These are phyloP conservation scores for Porites lutea DNA, from an alignment of 64 coral and sea anemone genomes.

Conservation along the genomic window DNA sequence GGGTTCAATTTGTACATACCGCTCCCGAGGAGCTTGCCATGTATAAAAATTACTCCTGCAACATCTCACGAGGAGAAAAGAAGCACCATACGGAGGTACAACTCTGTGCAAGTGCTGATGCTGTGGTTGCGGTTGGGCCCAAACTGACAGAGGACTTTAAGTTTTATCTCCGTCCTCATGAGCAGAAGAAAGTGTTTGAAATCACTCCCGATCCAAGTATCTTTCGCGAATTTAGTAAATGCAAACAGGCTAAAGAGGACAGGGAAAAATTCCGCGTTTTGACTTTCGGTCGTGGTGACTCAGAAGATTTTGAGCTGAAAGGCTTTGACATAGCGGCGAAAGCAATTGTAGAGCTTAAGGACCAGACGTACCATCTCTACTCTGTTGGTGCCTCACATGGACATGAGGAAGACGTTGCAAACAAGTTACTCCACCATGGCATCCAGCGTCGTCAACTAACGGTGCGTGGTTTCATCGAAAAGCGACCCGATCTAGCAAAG, in stretches of 20 bases:
- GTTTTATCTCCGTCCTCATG: not conserved
- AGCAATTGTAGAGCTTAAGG: not conserved
- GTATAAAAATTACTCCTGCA: not conserved
- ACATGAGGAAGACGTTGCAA: not conserved
- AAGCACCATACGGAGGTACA: not conserved
- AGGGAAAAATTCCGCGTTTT: not conserved
- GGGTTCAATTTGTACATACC: constrained; percentile 8
- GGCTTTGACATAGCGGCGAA: too few relatives aligned
- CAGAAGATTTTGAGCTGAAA: too few relatives aligned
- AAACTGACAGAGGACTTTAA: not conserved
- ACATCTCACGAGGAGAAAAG: not conserved
- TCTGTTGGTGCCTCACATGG: not conserved
- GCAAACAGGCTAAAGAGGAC: not conserved
- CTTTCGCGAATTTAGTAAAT: not conserved
- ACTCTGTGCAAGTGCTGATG: not conserved
- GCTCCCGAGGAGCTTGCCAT: not conserved
- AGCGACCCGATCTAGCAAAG: not conserved
- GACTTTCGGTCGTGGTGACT: constrained; percentile 15
- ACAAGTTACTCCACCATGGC: not conserved
- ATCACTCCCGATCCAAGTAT: constrained; percentile 7
- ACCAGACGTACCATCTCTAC: not conserved
- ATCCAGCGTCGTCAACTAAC: not conserved
- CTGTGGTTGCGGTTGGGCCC: not conserved
- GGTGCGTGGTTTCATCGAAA: not conserved
- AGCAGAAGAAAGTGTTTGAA: not conserved